phyloP scores from a whole-genome alignment of 2,888 invertebrate species.

The Ephialtes manifestator region DNA sequence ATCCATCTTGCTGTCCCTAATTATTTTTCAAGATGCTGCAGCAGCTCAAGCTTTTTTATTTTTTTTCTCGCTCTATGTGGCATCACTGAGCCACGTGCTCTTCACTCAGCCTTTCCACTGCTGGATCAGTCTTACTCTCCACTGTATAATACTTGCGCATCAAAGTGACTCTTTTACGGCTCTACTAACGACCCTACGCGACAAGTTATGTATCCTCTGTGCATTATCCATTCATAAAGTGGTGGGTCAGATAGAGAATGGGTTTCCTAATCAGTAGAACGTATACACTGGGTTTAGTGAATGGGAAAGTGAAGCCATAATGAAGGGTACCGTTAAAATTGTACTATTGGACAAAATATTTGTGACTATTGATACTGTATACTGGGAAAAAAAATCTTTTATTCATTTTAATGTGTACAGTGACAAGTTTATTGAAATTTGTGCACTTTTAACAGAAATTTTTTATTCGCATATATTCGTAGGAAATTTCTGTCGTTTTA shows the following conservation, averaged over 20 bases:
- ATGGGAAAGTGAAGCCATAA: neutral
- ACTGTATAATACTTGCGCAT: neutral
- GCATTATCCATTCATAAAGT: conserved; percentile 62
- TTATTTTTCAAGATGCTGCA: conserved; percentile 80
- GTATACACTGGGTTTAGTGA: neutral
- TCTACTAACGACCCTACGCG: conserved; percentile 60
- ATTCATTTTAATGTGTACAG: neutral
- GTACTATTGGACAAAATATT: neutral
- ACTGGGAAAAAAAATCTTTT: neutral
- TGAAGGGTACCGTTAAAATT: neutral
- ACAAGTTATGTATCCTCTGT: conserved; percentile 68
- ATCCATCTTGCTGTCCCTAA: conserved; percentile 85
- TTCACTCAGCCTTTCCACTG: conserved; percentile 35
- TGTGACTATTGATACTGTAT: neutral
- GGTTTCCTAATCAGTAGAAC: conserved; percentile 6
- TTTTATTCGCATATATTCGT: too few relatives aligned
- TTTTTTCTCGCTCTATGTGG: conserved; percentile 27
- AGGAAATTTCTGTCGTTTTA: too few relatives aligned
- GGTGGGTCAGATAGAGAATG: conserved; percentile 16
- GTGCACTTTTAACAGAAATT: too few relatives aligned
- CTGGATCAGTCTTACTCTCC: conserved; percentile 53
- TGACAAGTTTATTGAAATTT: too few relatives aligned
- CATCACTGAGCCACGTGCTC: conserved; percentile 61
- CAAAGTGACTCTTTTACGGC: conserved; percentile 47
- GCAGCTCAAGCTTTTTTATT: conserved; percentile 28